Evolutionary conservation across 2,113 vertebrate species (phyloP).

Genomic region (Gopherus flavomarginatus): DNA sequence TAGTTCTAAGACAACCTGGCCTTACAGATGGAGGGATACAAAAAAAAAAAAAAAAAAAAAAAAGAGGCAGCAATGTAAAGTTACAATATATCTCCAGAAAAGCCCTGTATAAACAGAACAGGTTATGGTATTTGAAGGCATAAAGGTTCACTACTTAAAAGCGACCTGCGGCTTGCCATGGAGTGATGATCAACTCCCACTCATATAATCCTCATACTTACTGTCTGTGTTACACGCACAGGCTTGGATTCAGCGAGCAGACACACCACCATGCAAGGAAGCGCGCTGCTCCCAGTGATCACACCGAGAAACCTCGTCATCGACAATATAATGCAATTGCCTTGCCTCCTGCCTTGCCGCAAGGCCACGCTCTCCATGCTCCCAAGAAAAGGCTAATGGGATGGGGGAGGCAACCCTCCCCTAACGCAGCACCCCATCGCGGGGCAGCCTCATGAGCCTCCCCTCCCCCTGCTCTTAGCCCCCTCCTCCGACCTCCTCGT

Average conservation of each 20-base stretch:
- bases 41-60: no score
- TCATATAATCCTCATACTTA: background rate
- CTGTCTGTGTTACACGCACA: background rate
- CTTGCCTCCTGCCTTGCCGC: no score
- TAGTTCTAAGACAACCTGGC: background rate
- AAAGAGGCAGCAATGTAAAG: no score
- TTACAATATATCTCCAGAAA: background rate
- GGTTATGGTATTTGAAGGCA: background rate
- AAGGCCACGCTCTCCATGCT: background rate
- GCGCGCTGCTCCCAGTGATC: background rate
- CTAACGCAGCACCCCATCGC: background rate
- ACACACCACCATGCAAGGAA: background rate
- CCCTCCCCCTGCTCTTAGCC: background rate
- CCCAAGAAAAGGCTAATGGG: fast-evolving
- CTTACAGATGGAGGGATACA: background rate
- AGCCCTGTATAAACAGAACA: background rate
- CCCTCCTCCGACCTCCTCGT: no score
- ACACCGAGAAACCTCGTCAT: background rate
- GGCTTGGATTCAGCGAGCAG: background rate
- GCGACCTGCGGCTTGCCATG: background rate
- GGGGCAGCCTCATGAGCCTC: background rate
- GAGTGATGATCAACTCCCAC: background rate
- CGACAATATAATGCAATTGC: no score
- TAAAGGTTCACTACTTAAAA: background rate
- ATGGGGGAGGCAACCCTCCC: background rate